A percentile compares a stretch with the other conserved stretches of the same genome.
These are phyloP conservation scores for Chiridota heheva DNA, from an alignment of 35 echinoderm and acorn worm species.

Conservation along the genomic window DNA sequence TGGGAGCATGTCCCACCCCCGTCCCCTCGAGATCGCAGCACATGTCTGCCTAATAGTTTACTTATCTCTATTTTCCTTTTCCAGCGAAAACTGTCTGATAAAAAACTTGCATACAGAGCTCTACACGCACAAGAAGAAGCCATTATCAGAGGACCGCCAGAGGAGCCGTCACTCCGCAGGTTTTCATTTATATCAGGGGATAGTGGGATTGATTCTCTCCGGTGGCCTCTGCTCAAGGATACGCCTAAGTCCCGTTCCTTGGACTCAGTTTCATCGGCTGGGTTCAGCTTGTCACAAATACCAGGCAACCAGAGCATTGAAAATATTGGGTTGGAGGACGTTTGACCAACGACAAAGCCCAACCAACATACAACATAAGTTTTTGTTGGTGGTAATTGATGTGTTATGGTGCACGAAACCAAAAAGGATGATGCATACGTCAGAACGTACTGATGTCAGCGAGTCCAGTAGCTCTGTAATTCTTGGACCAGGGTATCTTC, in stretches of 20 bases:
- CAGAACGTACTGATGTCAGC: too few species aligned
- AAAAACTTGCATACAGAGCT: conserved; percentile 72
- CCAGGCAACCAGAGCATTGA: conserved; percentile 82
- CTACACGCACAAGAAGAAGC: conserved; percentile 74
- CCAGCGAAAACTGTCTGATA: conserved; percentile 78
- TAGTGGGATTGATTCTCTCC: conserved; percentile 65
- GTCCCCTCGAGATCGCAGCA: not conserved
- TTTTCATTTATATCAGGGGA: conserved; percentile 66
- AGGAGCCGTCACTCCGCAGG: conserved; percentile 38
- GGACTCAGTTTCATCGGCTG: conserved; percentile 64
- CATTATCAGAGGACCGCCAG: conserved; percentile 42
- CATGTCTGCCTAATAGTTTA: not conserved
- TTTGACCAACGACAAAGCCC: too few species aligned
- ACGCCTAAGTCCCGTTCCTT: conserved; percentile 77
- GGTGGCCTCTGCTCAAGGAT: conserved; percentile 40
- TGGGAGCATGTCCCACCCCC: not conserved
- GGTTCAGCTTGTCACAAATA: conserved; percentile 70
- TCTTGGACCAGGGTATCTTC: too few species aligned
- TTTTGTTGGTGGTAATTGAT: too few species aligned
- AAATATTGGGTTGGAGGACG: too few species aligned
- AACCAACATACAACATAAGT: too few species aligned
- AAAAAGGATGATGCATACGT: too few species aligned
- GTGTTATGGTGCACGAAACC: too few species aligned
- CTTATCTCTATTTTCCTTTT: conserved; percentile 13
- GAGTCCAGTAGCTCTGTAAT: too few species aligned